phyloP scores from a whole-genome alignment of 2,797 vertebrate species.

The Leucoraja ocellata region DNA sequence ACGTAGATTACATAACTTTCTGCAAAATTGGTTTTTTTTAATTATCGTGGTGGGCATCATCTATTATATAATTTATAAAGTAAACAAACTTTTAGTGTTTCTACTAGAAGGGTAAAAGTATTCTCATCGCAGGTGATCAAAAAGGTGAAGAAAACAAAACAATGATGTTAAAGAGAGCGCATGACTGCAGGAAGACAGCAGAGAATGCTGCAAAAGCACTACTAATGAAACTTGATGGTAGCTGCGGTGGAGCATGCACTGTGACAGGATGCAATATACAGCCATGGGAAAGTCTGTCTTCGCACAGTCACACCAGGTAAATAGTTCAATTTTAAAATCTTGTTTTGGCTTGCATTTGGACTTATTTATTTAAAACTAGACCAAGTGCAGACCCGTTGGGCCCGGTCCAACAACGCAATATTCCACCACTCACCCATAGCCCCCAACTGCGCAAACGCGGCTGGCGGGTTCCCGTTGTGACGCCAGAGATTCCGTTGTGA shows the following conservation, averaged over 20 bases:
- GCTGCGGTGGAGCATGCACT: slow-evolving; percentile 68
- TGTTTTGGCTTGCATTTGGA: slow-evolving; percentile 5
- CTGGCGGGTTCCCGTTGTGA: no score
- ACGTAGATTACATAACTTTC: not conserved
- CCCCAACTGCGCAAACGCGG: no score
- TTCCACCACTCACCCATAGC: no score
- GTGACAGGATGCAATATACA: slow-evolving; percentile 64
- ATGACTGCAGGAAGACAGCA: slow-evolving; percentile 73
- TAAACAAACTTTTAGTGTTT: not conserved
- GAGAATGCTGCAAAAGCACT: slow-evolving; percentile 75
- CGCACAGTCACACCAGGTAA: slow-evolving; percentile 79
- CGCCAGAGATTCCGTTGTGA: no score
- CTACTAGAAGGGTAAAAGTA: no score
- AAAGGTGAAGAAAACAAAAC: slow-evolving; percentile 69
- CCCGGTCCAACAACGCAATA: no score
- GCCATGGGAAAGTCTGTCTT: slow-evolving; percentile 78
- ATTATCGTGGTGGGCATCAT: not conserved
- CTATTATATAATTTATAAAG: not conserved
- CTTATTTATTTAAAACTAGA: not conserved
- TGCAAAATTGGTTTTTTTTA: not conserved
- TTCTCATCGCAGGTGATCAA: slow-evolving; percentile 58
- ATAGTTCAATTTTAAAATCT: not conserved
- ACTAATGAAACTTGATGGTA: slow-evolving; percentile 70
- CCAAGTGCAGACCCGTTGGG: no score
- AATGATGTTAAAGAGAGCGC: slow-evolving; percentile 73